phyloP scores from a whole-genome alignment of 2,113 vertebrate species.

The Melanerpes aurifrons region DNA sequence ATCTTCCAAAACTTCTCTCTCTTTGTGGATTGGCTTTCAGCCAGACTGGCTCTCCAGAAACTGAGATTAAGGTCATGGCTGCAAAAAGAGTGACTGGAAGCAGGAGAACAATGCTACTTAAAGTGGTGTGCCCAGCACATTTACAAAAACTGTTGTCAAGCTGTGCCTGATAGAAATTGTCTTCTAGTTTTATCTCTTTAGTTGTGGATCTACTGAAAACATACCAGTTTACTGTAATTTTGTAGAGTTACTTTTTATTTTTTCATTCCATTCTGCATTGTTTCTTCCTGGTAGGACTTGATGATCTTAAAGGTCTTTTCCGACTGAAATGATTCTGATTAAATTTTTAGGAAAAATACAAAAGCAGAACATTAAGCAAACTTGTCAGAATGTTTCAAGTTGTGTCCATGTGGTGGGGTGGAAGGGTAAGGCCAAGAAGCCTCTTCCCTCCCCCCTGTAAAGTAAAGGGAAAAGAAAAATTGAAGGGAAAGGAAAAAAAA shows the following conservation, averaged over 20 bases:
- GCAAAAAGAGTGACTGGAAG: neutral
- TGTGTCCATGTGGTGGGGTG: too few relatives aligned
- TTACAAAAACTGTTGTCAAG: neutral
- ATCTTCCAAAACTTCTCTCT: neutral
- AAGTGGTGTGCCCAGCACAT: accelerated
- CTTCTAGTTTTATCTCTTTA: neutral
- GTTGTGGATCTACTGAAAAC: neutral
- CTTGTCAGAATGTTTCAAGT: neutral
- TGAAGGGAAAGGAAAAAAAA: too few relatives aligned
- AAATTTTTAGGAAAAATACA: neutral
- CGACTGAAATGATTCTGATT: too few relatives aligned
- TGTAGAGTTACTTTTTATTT: accelerated
- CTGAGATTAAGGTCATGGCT: neutral
- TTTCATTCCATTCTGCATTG: too few relatives aligned
- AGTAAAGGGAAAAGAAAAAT: too few relatives aligned
- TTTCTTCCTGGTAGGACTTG: too few relatives aligned
- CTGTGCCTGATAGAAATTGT: neutral
- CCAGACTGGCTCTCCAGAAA: neutral
- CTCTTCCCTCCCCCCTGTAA: too few relatives aligned
- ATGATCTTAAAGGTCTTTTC: too few relatives aligned
- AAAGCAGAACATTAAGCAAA: neutral
- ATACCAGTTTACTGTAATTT: neutral
- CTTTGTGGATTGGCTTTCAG: neutral
- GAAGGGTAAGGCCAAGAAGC: too few relatives aligned
- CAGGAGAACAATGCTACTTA: neutral